Base-by-base conservation (phyloP, 30 jellyfish, hydroid and myxozoan genomes). In the Mastigias papua region DNA sequence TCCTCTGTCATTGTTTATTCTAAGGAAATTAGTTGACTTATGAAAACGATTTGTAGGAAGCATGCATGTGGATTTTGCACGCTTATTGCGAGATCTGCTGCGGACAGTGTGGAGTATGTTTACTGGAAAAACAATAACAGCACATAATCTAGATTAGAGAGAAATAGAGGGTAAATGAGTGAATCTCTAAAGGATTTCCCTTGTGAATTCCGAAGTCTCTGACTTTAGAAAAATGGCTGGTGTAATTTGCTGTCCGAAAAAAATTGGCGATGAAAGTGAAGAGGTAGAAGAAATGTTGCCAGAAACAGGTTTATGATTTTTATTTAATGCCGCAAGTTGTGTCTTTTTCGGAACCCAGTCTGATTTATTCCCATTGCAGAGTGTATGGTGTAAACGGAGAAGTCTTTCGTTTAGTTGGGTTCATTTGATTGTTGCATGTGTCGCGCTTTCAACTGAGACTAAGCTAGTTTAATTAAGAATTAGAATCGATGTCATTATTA, bases 11-110 rank as follows among this genome's bases (percentile, higher is more conserved):
- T 76, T 76, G 87, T 76, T 76, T 50, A 25, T 50, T 0, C 65
- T 19, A 11, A 76, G 87, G 77, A 57, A 50, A 68, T 32, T 25
- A 33, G 34, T 76, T 77, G 22, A 31, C 21, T 76, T 35, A 51
- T 76, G 65, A 76, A 76, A 32, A 28, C 76, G 87, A 22, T 11
- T 76, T 34, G 42, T 29, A 61, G 76, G 87, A 76, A 51, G 76
- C 66, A 48, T 34, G 68, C 25, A 1, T 69, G 31, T 35, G 42
- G 83, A 21, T 42, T 33, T 42, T 34, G 32, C 31, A 7, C n/a
- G 63, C 46, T 13, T 33, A 34, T 46, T n/a, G 48, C 21, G 68
- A 72, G 83, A 34, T 63, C 69, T 1, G 83, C 83, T 72, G 83
- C 17, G 66, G 34, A 9, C 83, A 72, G 34, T 72, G 83, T 72